Percentiles rank a stretch among this genome's conserved stretches.
Conservation (phyloP, 2,797 vertebrate species). For the Passerculus sandwichensis region DNA sequence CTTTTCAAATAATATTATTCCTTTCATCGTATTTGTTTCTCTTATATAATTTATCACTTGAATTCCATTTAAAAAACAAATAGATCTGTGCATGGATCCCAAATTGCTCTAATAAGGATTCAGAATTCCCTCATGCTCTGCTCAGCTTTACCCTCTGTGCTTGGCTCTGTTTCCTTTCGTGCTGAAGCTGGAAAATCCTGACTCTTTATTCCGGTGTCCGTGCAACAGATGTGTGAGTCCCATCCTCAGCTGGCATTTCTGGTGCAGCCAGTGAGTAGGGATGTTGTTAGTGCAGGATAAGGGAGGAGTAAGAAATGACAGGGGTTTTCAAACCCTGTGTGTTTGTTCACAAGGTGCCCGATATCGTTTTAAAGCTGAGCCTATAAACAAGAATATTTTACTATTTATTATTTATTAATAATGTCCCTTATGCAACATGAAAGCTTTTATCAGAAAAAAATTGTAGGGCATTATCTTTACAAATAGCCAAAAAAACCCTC, state of each 20-base stretch:
- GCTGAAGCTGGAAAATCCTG: neutral
- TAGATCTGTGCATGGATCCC: neutral
- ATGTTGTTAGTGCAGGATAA: neutral
- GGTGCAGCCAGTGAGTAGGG: neutral
- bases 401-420: neutral
- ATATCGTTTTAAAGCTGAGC: neutral
- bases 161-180: accelerated
- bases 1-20: neutral
- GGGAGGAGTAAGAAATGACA: neutral
- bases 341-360: neutral
- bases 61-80: neutral
- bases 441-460: neutral
- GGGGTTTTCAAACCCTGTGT: accelerated
- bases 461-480: neutral
- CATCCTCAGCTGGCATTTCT: accelerated
- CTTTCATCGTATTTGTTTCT: neutral
- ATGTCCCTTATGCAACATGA: accelerated
- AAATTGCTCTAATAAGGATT: neutral
- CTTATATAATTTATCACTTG: neutral
- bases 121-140: neutral
- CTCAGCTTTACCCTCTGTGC: neutral
- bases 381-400: neutral
- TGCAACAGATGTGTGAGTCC: slow-evolving; percentile 18
- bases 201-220: neutral
- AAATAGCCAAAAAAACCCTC: neutral